Conservation (phyloP, 2,797 vertebrate species). For the Toxotes lorentzi region DNA sequence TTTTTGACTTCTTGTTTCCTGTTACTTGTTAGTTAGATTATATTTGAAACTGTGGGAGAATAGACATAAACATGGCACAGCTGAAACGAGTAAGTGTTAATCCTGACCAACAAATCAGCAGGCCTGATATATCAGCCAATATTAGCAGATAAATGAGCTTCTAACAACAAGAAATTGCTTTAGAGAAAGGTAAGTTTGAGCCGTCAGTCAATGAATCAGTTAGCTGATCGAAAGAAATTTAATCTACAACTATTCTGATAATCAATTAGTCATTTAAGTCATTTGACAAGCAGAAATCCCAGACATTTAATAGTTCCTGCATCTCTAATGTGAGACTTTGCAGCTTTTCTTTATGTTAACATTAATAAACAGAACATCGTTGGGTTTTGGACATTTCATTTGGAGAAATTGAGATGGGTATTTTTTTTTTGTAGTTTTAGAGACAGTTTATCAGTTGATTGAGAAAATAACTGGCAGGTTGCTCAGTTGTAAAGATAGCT, state of each 20-base stretch:
- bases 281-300: neutral
- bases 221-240: neutral
- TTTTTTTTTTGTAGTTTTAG: neutral
- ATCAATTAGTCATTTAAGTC: neutral
- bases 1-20: neutral
- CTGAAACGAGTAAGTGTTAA: too few relatives aligned
- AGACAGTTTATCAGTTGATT: neutral
- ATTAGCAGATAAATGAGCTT: neutral
- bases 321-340: neutral
- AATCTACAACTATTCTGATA: neutral
- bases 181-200: neutral
- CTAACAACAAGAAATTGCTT: too few relatives aligned
- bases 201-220: neutral
- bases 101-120: too few relatives aligned
- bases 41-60: neutral
- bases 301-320: neutral
- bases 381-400: neutral
- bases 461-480: neutral
- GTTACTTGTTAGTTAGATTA: neutral
- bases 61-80: neutral
- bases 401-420: neutral
- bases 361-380: neutral
- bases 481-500: neutral
- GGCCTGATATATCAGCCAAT: neutral
- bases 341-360: neutral